Conservation (phyloP, 2,113 vertebrate species). For the Caretta caretta region DNA sequence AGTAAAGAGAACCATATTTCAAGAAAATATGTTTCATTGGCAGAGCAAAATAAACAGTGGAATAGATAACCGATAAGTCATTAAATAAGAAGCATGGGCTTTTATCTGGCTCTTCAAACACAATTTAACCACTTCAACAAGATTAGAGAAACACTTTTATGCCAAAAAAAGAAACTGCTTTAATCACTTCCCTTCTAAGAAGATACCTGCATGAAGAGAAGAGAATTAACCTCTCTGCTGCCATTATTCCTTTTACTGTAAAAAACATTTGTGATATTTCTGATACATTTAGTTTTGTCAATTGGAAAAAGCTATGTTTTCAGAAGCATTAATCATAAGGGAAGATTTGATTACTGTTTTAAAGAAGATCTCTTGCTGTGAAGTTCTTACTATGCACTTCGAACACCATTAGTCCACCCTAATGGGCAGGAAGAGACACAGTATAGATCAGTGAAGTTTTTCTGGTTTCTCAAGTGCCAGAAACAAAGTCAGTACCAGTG, state of each 20-base stretch:
- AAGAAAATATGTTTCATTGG: constrained; percentile 47
- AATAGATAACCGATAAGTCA: constrained; percentile 53
- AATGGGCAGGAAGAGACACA: constrained; percentile 13
- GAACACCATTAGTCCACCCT: constrained; percentile 24
- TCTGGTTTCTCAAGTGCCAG: not conserved
- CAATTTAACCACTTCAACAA: constrained; percentile 72
- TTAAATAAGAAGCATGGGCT: constrained; percentile 63
- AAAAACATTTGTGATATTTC: constrained; percentile 44
- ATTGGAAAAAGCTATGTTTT: constrained; percentile 50
- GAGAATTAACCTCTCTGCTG: constrained; percentile 65
- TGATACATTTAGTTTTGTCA: constrained; percentile 45
- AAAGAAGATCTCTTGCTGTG: constrained; percentile 12
- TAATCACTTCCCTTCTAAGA: constrained; percentile 70
- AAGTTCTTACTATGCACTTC: constrained; percentile 53
- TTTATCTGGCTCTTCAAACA: constrained; percentile 73
- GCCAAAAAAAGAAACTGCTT: constrained; percentile 64
- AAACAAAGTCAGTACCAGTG: not conserved
- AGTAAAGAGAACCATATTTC: constrained; percentile 24
- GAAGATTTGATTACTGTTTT: constrained; percentile 12
- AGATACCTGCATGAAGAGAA: constrained; percentile 60
- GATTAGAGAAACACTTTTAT: constrained; percentile 72
- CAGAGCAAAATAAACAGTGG: constrained; percentile 63
- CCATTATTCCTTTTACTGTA: constrained; percentile 1
- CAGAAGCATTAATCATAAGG: constrained; percentile 40
- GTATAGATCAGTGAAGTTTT: not conserved